Percentiles rank a stretch among this genome's conserved stretches.
Conservation (phyloP, 1,140 invertebrate genomes). For the Scylla paramamosain region DNA sequence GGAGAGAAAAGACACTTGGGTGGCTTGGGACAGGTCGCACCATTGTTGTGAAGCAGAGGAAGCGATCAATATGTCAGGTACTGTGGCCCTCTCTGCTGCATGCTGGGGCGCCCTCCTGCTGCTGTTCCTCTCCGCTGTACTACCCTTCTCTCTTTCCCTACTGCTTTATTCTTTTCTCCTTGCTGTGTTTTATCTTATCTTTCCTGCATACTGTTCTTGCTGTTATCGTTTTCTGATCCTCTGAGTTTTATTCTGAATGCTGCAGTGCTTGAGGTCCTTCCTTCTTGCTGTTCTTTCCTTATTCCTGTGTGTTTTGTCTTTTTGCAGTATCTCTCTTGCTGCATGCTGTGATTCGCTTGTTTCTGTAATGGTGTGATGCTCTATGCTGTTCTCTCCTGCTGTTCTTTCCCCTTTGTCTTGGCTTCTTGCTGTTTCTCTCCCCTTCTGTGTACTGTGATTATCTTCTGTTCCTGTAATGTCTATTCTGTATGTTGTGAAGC, state of each 20-base stretch:
- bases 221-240: too few species aligned
- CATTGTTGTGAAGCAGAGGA: background rate
- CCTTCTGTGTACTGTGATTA: background rate
- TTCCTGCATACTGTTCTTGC: too few species aligned
- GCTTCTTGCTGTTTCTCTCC: background rate
- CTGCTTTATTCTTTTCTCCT: too few species aligned
- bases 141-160: too few species aligned
- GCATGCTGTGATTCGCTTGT: background rate
- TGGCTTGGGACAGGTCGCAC: background rate
- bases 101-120: too few species aligned
- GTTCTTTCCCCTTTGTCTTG: background rate
- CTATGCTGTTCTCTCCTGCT: background rate
- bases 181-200: too few species aligned
- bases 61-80: conserved; percentile 21
- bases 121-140: too few species aligned
- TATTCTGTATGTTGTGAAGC: too few species aligned
- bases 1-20: background rate
- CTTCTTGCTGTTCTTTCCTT: background rate
- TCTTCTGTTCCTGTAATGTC: background rate
- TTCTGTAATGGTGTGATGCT: too few species aligned
- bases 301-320: background rate
- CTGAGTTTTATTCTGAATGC: too few species aligned
- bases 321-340: background rate
- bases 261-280: background rate
- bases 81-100: background rate